These are phyloP conservation scores for Oligia fasciuncula DNA, from an alignment of 2,888 invertebrate species.

Conservation along the genomic window DNA sequence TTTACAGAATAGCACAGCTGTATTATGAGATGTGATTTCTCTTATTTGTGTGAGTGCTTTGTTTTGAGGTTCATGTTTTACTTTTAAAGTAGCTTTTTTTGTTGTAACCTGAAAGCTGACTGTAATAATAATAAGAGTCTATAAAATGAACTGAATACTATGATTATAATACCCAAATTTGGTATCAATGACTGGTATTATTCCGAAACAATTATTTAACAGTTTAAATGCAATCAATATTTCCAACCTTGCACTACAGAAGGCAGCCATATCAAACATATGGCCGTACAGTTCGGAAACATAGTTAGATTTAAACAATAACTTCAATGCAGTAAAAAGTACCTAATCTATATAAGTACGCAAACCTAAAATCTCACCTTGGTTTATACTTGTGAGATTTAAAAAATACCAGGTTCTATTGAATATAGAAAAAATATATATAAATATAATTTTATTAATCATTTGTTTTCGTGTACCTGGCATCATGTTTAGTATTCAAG, in stretches of 20 bases:
- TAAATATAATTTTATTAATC: not conserved
- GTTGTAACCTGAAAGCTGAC: not conserved
- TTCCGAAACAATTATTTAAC: not conserved
- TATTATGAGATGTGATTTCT: conserved; percentile 58
- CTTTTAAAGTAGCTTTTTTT: conserved; percentile 37
- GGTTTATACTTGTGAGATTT: not conserved
- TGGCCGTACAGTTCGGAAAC: not conserved
- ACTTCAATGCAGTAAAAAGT: not conserved
- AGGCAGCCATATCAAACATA: not conserved
- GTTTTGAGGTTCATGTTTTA: conserved; percentile 23
- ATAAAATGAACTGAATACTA: not conserved
- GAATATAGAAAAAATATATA: not conserved
- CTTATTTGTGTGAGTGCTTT: conserved; percentile 51
- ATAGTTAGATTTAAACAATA: not conserved
- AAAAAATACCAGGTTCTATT: not conserved
- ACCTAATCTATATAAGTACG: not conserved
- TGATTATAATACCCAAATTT: not conserved
- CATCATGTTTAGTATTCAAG: conserved; percentile 10
- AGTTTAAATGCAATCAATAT: not conserved
- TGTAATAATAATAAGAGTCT: not conserved
- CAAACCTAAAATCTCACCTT: not conserved
- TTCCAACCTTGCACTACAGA: not conserved
- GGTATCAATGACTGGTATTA: not conserved
- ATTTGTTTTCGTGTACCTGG: not conserved
- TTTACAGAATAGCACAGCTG: too few species aligned